Conservation (phyloP, 2,113 vertebrate species). For the Myiozetetes cayanensis region DNA sequence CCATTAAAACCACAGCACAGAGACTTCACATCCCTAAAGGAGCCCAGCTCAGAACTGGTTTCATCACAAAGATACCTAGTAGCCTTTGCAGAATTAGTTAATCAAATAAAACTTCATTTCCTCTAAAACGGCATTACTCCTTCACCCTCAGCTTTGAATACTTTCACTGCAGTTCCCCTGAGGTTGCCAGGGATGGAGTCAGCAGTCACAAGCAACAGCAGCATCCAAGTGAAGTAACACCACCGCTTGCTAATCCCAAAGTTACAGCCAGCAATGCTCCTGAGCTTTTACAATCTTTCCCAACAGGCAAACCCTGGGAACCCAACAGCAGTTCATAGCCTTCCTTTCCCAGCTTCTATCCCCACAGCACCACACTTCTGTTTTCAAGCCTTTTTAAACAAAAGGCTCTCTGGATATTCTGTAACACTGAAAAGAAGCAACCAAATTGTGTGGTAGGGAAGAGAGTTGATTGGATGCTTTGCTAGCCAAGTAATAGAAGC, state of each 20-base stretch:
- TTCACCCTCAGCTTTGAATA: background rate
- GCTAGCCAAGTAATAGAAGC: background rate
- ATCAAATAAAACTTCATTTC: background rate
- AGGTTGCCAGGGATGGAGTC: background rate
- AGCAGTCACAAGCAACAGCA: background rate
- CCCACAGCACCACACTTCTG: background rate
- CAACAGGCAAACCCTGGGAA: background rate
- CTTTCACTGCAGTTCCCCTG: background rate
- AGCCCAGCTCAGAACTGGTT: background rate
- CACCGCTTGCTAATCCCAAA: background rate
- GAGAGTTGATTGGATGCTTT: rapidly evolving
- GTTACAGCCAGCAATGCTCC: background rate
- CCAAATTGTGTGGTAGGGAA: background rate
- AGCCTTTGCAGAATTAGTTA: background rate
- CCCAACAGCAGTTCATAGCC: background rate
- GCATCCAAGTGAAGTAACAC: background rate
- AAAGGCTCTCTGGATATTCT: background rate
- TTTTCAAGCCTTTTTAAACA: background rate
- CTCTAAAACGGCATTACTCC: background rate
- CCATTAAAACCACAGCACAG: background rate
- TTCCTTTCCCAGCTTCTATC: background rate
- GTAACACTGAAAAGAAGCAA: background rate
- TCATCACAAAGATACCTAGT: rapidly evolving
- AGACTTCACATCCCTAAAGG: too few relatives aligned
- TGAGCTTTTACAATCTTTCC: background rate